phyloP scores from a whole-genome alignment of 2,113 vertebrate genomes.

The Bothrops jararaca region DNA sequence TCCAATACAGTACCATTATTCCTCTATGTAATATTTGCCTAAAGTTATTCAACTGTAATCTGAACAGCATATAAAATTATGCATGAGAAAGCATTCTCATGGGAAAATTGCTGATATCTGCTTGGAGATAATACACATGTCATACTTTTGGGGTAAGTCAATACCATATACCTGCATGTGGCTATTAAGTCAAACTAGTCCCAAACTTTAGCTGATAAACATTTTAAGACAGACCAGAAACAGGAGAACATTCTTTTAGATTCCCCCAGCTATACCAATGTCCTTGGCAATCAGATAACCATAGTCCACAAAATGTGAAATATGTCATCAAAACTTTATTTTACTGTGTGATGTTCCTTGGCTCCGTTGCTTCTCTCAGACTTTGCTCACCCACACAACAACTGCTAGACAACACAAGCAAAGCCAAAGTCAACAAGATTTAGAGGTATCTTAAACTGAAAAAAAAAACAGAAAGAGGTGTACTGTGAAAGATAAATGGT shows the following conservation, averaged over 20 bases:
- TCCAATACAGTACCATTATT: background rate
- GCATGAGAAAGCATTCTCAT: background rate
- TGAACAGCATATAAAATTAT: background rate
- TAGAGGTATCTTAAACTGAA: background rate
- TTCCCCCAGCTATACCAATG: constrained; percentile 61
- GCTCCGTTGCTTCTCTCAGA: constrained; percentile 35
- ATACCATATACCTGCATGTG: background rate
- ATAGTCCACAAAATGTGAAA: constrained; percentile 59
- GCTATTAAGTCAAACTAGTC: constrained; percentile 4
- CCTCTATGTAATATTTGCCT: background rate
- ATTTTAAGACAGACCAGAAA: constrained; percentile 53
- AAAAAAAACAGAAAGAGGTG: background rate
- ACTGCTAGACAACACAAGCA: constrained; percentile 26
- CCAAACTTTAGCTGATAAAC: constrained; percentile 27
- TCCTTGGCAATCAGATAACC: constrained; percentile 66
- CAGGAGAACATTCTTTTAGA: constrained; percentile 54
- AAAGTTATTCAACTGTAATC: background rate
- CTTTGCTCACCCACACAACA: background rate
- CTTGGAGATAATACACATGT: background rate
- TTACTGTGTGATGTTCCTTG: constrained; percentile 54
- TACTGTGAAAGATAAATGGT: background rate
- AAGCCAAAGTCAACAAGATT: constrained; percentile 5
- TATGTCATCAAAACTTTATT: constrained; percentile 65
- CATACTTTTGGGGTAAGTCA: background rate
- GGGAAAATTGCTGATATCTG: background rate